Conservation (phyloP, 2,888 invertebrate genomes). For the Caenorhabditis sulstoni region DNA sequence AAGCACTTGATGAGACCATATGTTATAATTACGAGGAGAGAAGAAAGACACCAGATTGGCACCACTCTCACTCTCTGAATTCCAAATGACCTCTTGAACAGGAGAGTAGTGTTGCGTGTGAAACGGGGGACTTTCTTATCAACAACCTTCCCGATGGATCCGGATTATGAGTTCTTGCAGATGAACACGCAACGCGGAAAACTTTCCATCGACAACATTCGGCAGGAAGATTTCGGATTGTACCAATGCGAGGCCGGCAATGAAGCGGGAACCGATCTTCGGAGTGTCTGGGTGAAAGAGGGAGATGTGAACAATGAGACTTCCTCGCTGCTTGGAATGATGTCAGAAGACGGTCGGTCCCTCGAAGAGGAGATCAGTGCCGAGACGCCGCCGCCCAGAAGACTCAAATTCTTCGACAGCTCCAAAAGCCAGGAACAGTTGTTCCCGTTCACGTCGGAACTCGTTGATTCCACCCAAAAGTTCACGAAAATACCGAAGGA, state of each 20-base stretch:
- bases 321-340: neutral
- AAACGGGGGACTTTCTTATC: too few relatives aligned
- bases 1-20: constrained; percentile 59
- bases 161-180: constrained; percentile 32
- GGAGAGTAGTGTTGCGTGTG: constrained; percentile 3
- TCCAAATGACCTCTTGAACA: constrained; percentile 40
- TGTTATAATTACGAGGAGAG: constrained; percentile 51
- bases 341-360: constrained; percentile 41
- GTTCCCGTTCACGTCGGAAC: constrained; percentile 52
- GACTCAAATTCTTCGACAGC: constrained; percentile 45
- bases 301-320: constrained; percentile 48
- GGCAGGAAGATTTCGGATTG: constrained; percentile 85
- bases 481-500: constrained; percentile 60
- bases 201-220: constrained; percentile 52
- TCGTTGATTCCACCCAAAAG: constrained; percentile 16
- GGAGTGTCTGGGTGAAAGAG: constrained; percentile 85
- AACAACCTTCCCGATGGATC: too few relatives aligned
- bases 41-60: constrained; percentile 45
- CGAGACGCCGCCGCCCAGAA: constrained; percentile 41
- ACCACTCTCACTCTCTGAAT: constrained; percentile 43
- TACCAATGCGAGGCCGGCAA: constrained; percentile 95
- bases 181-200: constrained; percentile 54
- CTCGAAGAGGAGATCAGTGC: constrained; percentile 44
- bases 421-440: constrained; percentile 44
- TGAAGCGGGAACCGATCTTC: constrained; percentile 91